phyloP scores from a whole-genome alignment of 2,797 vertebrate genomes.

The Protosalanx chinensis region DNA sequence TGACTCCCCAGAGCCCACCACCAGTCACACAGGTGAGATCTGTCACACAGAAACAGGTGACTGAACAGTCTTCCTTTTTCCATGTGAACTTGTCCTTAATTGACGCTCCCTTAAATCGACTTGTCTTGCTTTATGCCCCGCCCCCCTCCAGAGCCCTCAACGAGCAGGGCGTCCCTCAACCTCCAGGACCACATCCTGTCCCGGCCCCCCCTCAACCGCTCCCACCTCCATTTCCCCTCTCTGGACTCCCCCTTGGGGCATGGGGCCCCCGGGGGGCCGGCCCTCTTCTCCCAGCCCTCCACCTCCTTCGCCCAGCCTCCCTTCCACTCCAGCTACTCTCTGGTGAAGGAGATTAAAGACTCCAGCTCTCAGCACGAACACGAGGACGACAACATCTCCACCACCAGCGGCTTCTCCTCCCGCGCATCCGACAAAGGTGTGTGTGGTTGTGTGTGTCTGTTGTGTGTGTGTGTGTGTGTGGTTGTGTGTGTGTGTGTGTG shows the following conservation, averaged over 20 bases:
- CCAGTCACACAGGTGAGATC: slow-evolving; percentile 81
- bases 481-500: not conserved
- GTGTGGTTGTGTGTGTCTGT: not conserved
- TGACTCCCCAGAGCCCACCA: slow-evolving; percentile 82
- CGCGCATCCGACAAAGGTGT: slow-evolving; percentile 98
- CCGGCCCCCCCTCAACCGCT: slow-evolving; percentile 90
- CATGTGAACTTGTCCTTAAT: too few species aligned
- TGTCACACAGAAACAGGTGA: too few species aligned
- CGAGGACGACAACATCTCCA: slow-evolving; percentile 99
- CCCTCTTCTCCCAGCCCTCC: slow-evolving; percentile 86
- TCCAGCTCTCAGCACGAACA: slow-evolving; percentile 96
- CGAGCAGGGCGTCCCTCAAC: slow-evolving; percentile 86
- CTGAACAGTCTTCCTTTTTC: too few species aligned
- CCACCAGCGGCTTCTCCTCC: slow-evolving; percentile 97
- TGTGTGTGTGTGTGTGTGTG: slow-evolving; percentile 15
- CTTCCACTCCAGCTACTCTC: slow-evolving; percentile 78
- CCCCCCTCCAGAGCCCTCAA: slow-evolving; percentile 80
- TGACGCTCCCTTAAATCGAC: not conserved
- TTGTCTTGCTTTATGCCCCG: not conserved
- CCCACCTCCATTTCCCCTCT: slow-evolving; percentile 83
- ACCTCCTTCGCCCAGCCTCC: slow-evolving; percentile 83
- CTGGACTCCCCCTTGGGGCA: slow-evolving; percentile 66
- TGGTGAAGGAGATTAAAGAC: slow-evolving; percentile 98
- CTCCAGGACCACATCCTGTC: slow-evolving; percentile 85
- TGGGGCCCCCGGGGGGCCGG: slow-evolving; percentile 26